These are phyloP conservation scores for Hypercompe scribonia DNA, from an alignment of 2,888 invertebrate genomes.

Conservation along the genomic window DNA sequence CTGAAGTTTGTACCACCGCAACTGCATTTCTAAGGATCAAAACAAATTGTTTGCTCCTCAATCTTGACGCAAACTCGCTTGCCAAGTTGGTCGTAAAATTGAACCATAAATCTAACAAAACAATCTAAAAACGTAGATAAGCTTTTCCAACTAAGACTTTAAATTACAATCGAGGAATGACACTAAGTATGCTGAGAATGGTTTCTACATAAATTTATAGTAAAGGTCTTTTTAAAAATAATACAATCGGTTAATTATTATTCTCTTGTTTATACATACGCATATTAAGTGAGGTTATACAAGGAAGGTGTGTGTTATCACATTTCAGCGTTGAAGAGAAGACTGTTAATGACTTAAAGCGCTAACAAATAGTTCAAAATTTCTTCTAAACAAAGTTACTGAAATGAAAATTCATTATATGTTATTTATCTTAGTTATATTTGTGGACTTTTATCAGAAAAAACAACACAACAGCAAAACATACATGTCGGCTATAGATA, in stretches of 20 bases:
- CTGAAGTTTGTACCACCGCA: constrained; percentile 39
- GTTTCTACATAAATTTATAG: background rate
- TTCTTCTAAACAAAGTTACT: too few species aligned
- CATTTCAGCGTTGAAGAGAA: background rate
- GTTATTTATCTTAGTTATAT: too few species aligned
- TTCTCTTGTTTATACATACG: background rate
- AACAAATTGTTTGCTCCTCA: constrained; percentile 58
- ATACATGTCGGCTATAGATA: too few species aligned
- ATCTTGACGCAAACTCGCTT: constrained; percentile 38
- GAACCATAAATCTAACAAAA: constrained; percentile 49
- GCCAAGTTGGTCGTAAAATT: constrained; percentile 51
- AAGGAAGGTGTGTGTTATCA: too few species aligned
- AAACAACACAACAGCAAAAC: too few species aligned
- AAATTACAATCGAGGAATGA: constrained; percentile 30
- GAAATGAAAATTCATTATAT: too few species aligned
- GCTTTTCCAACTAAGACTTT: constrained; percentile 34
- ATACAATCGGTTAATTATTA: background rate
- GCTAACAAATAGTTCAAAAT: too few species aligned
- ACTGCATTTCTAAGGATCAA: constrained; percentile 60
- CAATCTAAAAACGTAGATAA: constrained; percentile 36
- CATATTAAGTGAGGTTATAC: too few species aligned
- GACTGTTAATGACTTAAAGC: background rate
- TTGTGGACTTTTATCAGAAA: too few species aligned
- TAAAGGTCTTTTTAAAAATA: background rate
- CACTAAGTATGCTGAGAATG: background rate